Percentiles rank a stretch among this genome's conserved stretches.
These are phyloP conservation scores for Antennarius maculatus DNA, from an alignment of 2,797 vertebrate species.

Conservation along the genomic window DNA sequence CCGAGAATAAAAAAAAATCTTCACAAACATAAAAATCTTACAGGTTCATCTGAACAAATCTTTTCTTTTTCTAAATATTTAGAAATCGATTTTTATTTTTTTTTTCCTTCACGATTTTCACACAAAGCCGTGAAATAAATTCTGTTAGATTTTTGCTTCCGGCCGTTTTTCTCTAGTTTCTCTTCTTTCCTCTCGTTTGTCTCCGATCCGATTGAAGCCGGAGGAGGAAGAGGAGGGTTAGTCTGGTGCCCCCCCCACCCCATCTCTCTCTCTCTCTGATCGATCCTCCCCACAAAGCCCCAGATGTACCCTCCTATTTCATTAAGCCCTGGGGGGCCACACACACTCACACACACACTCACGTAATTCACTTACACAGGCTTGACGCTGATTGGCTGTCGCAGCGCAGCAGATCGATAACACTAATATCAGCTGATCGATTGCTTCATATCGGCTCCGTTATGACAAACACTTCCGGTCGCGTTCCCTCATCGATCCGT, in stretches of 20 bases:
- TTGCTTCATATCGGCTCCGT: not conserved
- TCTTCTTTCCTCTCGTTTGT: not conserved
- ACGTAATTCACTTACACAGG: constrained; percentile 53
- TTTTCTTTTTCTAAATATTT: no score
- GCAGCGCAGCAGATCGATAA: constrained; percentile 47
- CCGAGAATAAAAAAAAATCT: accelerated
- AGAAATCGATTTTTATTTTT: no score
- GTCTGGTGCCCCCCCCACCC: no score
- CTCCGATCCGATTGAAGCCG: not conserved
- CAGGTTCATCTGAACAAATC: no score
- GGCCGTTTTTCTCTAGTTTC: no score
- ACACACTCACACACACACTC: constrained; percentile 15
- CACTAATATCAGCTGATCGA: constrained; percentile 8
- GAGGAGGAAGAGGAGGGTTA: not conserved
- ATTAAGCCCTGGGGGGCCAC: constrained; percentile 54
- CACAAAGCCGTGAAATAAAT: no score
- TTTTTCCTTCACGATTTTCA: no score
- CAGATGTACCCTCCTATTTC: constrained; percentile 51
- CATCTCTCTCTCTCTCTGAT: constrained; percentile 9
- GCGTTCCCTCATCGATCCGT: constrained; percentile 1
- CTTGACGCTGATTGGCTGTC: constrained; percentile 43
- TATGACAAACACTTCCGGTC: constrained; percentile 31
- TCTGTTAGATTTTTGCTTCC: no score
- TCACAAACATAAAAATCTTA: not conserved
- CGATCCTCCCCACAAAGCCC: constrained; percentile 27